Conservation (phyloP, 2,113 vertebrate genomes). For the Ailuropoda melanoleuca region DNA sequence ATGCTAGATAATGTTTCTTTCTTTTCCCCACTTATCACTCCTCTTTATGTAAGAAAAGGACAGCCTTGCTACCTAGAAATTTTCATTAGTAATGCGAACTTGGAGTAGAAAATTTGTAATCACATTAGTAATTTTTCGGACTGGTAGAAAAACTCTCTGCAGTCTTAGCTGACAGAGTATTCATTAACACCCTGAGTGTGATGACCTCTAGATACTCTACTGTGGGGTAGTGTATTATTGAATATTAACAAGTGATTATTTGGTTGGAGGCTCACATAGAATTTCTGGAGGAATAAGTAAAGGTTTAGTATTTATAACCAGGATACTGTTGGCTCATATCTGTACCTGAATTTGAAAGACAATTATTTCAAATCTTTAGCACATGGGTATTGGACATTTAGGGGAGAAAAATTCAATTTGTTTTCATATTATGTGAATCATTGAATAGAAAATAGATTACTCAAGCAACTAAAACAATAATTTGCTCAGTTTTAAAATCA, state of each 20-base stretch:
- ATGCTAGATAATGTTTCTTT: not conserved
- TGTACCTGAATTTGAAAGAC: not conserved
- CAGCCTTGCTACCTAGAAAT: not conserved
- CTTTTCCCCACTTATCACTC: not conserved
- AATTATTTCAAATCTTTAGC: not conserved
- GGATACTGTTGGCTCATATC: not conserved
- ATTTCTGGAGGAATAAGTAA: not conserved
- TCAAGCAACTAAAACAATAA: constrained; percentile 1
- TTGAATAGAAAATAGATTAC: not conserved
- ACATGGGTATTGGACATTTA: not conserved
- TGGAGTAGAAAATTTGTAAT: not conserved
- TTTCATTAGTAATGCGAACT: not conserved
- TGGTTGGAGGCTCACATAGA: not conserved
- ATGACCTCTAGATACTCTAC: not conserved
- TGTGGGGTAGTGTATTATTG: not conserved
- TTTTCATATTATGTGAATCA: not conserved
- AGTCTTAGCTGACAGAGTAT: not conserved
- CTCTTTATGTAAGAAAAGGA: not conserved
- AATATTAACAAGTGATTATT: constrained; percentile 13
- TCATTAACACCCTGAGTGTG: constrained; percentile 22
- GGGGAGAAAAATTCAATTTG: not conserved
- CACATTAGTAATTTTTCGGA: constrained; percentile 40
- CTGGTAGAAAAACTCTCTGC: not conserved
- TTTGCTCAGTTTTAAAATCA: not conserved
- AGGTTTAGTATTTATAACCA: not conserved